phyloP scores from a whole-genome alignment of 2,797 vertebrate species.

The Pogonophryne albipinna region DNA sequence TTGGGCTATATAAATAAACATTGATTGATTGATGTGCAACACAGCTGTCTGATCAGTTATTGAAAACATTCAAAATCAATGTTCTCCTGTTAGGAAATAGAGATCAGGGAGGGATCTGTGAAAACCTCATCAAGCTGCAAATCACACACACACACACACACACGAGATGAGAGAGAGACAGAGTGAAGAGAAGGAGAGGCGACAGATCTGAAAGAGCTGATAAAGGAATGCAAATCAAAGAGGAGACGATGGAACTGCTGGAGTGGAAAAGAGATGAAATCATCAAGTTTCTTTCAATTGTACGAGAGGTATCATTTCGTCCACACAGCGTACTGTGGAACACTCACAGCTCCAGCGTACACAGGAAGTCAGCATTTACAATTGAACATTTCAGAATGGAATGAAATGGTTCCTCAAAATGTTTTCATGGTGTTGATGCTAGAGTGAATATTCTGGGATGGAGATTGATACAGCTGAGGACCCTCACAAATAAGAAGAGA shows the following conservation, averaged over 20 bases:
- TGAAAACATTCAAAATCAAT: conserved; percentile 18
- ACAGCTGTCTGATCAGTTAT: conserved; percentile 13
- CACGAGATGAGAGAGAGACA: no score
- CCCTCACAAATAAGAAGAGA: not conserved
- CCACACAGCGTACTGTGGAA: conserved; percentile 6
- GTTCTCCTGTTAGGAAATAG: not conserved
- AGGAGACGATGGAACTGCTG: not conserved
- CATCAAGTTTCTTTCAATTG: conserved; percentile 1
- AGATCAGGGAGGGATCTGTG: not conserved
- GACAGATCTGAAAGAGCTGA: conserved; percentile 17
- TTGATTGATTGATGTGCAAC: not conserved
- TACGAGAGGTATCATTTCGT: not conserved
- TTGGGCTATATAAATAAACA: no score
- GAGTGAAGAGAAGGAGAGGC: not conserved
- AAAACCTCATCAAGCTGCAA: not conserved
- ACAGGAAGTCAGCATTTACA: not conserved
- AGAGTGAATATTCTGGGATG: no score
- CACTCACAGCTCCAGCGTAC: not conserved
- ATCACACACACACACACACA: not conserved
- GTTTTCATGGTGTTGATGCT: not conserved
- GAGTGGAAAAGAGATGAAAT: conserved; percentile 18
- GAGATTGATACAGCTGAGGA: not conserved
- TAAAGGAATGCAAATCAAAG: conserved; percentile 27
- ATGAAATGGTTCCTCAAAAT: not conserved
- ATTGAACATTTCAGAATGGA: not conserved